These are phyloP conservation scores for Stichopus horrens DNA, from an alignment of 53 echinoderm and acorn worm genomes.

Conservation along the genomic window DNA sequence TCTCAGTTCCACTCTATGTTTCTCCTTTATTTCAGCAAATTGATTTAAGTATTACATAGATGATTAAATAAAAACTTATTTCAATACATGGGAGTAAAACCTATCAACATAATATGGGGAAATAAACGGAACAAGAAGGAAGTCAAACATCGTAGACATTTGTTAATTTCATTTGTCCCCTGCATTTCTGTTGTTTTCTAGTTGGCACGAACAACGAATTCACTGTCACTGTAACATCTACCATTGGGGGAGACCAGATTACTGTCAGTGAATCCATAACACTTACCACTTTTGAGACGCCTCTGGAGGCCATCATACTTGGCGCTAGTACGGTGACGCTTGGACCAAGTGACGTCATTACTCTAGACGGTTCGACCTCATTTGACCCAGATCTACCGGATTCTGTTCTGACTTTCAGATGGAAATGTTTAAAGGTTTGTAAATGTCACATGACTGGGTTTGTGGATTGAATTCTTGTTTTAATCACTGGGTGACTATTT, in stretches of 20 bases:
- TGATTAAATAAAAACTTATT: too few relatives aligned
- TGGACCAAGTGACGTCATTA: conserved; percentile 12
- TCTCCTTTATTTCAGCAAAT: too few relatives aligned
- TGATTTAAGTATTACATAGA: too few relatives aligned
- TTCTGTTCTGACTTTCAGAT: neutral
- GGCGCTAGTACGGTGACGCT: conserved; percentile 8
- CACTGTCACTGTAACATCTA: neutral
- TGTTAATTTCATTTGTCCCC: too few relatives aligned
- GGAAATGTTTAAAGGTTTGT: conserved; percentile 12
- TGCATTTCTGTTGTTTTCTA: neutral
- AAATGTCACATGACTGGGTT: too few relatives aligned
- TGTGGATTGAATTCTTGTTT: too few relatives aligned
- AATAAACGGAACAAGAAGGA: too few relatives aligned
- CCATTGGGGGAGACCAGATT: neutral
- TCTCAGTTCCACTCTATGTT: too few relatives aligned
- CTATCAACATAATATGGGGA: too few relatives aligned
- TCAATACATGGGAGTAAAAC: too few relatives aligned
- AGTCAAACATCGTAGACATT: too few relatives aligned
- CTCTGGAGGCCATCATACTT: conserved; percentile 4
- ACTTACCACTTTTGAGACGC: neutral
- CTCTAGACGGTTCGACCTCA: conserved; percentile 21
- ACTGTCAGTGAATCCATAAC: neutral
- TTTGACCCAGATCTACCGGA: neutral
- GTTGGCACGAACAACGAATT: neutral
- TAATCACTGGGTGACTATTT: too few relatives aligned